Base-by-base conservation (phyloP, 2,888 invertebrate genomes). In the Tenthredo mesomela region DNA sequence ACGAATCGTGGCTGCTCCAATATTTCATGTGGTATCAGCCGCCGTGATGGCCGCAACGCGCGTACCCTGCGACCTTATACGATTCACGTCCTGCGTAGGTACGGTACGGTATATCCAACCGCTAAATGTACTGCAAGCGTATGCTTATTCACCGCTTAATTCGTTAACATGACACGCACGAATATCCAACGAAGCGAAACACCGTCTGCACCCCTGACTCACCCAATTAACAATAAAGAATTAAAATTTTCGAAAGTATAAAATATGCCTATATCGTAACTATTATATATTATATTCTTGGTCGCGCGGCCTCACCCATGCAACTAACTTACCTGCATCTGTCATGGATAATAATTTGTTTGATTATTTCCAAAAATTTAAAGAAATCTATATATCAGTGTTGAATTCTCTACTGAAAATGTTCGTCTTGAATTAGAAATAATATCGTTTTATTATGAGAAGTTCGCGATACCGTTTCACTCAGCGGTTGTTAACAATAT, bases 51-150 rank as follows among this genome's bases (percentile, higher is more conserved):
- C 80, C 61, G 80, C 61, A 40, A 50, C 58, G 84, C 86, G 88
- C 86, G 84, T 77, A 67, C 85, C 85, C 84, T 47, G 43, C 84
- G 84, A 67, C 86, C 37, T 37, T 61, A n/a, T 21, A 40, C 58
- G 80, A 37, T 61, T 77, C 43, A 73, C 73, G 18, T 47, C 47
- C 43, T 50, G 54, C 29, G 40, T 40, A 15, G 33, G 40, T 40
- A 73, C 37, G 33, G 40, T 40, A 73, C 37, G 18, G 50, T 77
- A 77, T 77, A 77, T 54, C 77, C 33, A 25, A 33, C 15, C 50
- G 54, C 15, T 80, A n/a, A 21, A 78, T 37, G 33, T 37, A 61
- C n/a, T 29, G 37, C 40, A 29, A 29, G 37, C 40, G 80, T 37
- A 50, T 80, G 80, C 61, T 80, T 80, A 40, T 40, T 80, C 80